These are phyloP conservation scores for Leptopterna dolabrata DNA, from an alignment of 2,888 invertebrate species.

Conservation along the genomic window DNA sequence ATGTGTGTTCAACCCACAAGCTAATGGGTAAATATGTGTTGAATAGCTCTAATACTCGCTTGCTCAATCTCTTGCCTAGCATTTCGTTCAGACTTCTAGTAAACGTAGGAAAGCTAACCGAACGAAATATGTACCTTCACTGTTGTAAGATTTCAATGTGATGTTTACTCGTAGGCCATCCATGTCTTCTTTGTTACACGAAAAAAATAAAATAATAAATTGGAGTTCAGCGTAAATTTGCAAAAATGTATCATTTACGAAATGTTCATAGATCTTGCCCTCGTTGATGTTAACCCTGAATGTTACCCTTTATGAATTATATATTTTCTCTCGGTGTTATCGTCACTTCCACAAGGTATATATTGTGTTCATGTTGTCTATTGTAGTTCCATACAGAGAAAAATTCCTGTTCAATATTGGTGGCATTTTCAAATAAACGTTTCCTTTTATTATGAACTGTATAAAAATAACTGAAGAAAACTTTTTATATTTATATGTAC, in stretches of 20 bases:
- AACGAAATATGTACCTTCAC: neutral
- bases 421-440: conserved; percentile 21
- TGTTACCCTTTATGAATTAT: conserved; percentile 51
- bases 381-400: conserved; percentile 13
- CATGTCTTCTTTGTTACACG: conserved; percentile 47
- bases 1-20: conserved; percentile 47
- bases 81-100: conserved; percentile 14
- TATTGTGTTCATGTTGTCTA: conserved; percentile 46
- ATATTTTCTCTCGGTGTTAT: conserved; percentile 47
- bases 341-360: conserved; percentile 9
- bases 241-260: neutral
- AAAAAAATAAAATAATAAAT: neutral
- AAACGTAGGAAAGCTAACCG: neutral
- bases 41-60: conserved; percentile 52
- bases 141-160: conserved; percentile 48
- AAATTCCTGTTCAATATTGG: conserved; percentile 7
- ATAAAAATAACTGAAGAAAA: neutral
- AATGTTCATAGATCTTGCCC: conserved; percentile 24
- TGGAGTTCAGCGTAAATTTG: neutral
- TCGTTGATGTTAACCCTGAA: conserved; percentile 43
- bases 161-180: conserved; percentile 50
- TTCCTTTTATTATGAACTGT: neutral
- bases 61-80: conserved; percentile 54
- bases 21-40: conserved; percentile 40
- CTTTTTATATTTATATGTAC: conserved; percentile 2